Evolutionary conservation across 2,113 vertebrate genomes (phyloP).

Genomic region (Poeciliopsis prolifica): DNA sequence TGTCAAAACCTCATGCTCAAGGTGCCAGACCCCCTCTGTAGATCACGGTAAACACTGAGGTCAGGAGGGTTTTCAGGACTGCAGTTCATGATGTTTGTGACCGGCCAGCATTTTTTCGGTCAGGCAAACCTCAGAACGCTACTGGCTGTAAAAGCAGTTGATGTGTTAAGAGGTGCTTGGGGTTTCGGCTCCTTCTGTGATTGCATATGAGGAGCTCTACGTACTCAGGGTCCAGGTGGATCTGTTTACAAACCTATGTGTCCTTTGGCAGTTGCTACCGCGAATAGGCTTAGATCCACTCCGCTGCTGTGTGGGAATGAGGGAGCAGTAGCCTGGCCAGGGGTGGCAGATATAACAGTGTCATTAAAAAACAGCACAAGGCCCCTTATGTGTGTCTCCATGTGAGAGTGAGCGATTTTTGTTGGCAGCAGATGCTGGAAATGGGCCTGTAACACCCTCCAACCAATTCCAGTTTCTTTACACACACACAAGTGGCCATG

Average conservation of each 20-base stretch:
- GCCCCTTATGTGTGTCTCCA: constrained; percentile 53
- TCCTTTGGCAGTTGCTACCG: constrained; percentile 29
- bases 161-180: constrained; percentile 73
- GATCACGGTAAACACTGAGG: constrained; percentile 59
- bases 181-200: constrained; percentile 45
- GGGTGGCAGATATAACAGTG: constrained; percentile 71
- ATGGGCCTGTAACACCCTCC: constrained; percentile 61
- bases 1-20: constrained; percentile 42
- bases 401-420: constrained; percentile 41
- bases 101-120: constrained; percentile 55
- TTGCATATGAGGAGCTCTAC: constrained; percentile 9
- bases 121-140: constrained; percentile 61
- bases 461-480: constrained; percentile 56
- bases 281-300: constrained; percentile 24
- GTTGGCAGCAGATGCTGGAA: constrained; percentile 58
- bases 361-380: constrained; percentile 69
- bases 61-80: constrained; percentile 49
- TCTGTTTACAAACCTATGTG: constrained; percentile 37
- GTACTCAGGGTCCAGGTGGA: constrained; percentile 2
- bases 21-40: constrained; percentile 34
- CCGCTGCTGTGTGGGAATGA: constrained; percentile 54
- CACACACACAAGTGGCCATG: not conserved
- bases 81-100: constrained; percentile 51
- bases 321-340: constrained; percentile 47
- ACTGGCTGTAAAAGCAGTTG: constrained; percentile 68